phyloP scores from a whole-genome alignment of 2,888 invertebrate species.

The Leistus spinibarbis region DNA sequence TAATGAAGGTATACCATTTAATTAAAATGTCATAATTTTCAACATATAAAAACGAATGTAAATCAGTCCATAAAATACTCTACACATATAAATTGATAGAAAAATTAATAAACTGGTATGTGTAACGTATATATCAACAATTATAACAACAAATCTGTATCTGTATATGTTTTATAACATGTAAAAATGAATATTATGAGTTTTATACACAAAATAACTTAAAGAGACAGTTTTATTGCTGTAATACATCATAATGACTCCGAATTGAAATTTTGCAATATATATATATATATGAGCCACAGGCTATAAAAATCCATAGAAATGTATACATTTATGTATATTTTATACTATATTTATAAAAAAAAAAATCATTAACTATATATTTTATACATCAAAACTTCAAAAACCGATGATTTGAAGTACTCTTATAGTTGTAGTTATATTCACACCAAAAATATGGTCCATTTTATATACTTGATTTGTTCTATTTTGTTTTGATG shows the following conservation, averaged over 20 bases:
- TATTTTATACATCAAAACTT: slow-evolving; percentile 32
- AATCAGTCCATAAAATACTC: background rate
- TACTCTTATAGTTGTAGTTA: slow-evolving; percentile 8
- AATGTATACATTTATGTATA: slow-evolving; percentile 34
- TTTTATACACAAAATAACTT: background rate
- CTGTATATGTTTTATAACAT: background rate
- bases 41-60: background rate
- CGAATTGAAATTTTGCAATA: slow-evolving; percentile 31
- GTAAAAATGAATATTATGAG: background rate
- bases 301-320: slow-evolving; percentile 37
- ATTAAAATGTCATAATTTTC: background rate
- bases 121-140: background rate
- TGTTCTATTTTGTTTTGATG: slow-evolving; percentile 34
- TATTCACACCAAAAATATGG: slow-evolving; percentile 32
- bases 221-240: slow-evolving; percentile 27
- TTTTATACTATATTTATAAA: slow-evolving; percentile 20
- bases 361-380: slow-evolving; percentile 31
- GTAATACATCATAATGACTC: slow-evolving; percentile 30
- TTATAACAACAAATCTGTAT: background rate
- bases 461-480: background rate
- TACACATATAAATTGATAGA: background rate
- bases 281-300: slow-evolving; percentile 31
- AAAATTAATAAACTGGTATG: background rate
- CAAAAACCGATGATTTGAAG: slow-evolving; percentile 12
- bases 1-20: background rate